Percentiles rank a stretch among this genome's conserved stretches.
These are phyloP conservation scores for Boulengeromyrus knoepffleri DNA, from an alignment of 2,113 vertebrate genomes.

Conservation along the genomic window DNA sequence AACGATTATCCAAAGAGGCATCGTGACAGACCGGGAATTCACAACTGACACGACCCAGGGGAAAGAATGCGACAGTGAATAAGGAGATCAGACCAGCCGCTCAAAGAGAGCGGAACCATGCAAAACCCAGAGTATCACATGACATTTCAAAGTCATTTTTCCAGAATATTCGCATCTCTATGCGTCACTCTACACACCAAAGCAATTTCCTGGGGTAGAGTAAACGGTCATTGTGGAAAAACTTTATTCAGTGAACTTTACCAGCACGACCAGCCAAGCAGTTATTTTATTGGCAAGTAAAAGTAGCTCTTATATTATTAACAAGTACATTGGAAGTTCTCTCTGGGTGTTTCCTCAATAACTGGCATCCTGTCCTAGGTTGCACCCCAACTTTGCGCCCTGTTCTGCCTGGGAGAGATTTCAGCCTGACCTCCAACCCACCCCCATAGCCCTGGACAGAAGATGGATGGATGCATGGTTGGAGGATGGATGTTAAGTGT, in stretches of 20 bases:
- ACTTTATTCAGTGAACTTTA: not conserved
- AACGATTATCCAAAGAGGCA: not conserved
- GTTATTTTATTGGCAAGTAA: not conserved
- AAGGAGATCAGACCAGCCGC: not conserved
- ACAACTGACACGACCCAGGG: not conserved
- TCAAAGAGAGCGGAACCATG: not conserved
- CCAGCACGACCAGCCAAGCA: not conserved
- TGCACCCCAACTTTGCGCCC: not conserved
- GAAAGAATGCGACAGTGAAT: not conserved
- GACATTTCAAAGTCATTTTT: not conserved
- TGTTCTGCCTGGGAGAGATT: not conserved
- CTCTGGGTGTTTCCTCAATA: not conserved
- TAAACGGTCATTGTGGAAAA: not conserved
- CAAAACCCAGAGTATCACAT: not conserved
- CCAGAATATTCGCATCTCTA: not conserved
- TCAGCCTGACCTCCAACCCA: not conserved
- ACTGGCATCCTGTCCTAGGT: not conserved
- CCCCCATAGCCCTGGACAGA: not conserved
- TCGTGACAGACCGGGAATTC: not conserved
- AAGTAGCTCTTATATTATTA: not conserved
- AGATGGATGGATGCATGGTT: not conserved
- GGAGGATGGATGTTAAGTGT: not conserved
- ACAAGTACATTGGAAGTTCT: not conserved
- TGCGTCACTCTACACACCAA: not conserved
- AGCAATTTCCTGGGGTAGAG: not conserved